These are phyloP conservation scores for Austrolebias charrua DNA, from an alignment of 2,797 vertebrate species.

Conservation along the genomic window DNA sequence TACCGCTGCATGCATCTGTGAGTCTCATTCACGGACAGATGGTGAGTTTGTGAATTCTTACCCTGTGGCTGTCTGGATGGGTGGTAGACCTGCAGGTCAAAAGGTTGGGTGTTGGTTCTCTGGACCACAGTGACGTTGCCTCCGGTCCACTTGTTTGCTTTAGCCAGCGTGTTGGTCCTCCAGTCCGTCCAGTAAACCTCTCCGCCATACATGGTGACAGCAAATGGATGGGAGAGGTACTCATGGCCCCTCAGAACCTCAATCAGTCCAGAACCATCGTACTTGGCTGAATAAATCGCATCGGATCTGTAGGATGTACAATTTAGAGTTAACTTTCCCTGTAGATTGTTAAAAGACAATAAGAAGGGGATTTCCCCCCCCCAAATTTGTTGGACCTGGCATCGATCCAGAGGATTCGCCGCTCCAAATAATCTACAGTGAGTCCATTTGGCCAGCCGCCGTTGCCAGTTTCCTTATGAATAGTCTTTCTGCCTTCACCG, in stretches of 20 bases:
- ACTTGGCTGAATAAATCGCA: slow-evolving; percentile 94
- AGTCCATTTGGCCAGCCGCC: slow-evolving; percentile 97
- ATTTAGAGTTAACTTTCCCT: not conserved
- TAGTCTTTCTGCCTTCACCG: slow-evolving; percentile 91
- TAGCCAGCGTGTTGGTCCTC: slow-evolving; percentile 94
- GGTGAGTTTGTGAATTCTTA: slow-evolving; percentile 55
- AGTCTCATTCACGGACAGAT: not conserved
- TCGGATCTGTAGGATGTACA: slow-evolving; percentile 82
- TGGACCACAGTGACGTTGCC: slow-evolving; percentile 96
- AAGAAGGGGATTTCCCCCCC: not conserved
- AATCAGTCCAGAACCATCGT: slow-evolving; percentile 90
- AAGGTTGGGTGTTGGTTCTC: slow-evolving; percentile 95
- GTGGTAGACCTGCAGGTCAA: slow-evolving; percentile 95
- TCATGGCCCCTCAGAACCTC: slow-evolving; percentile 94
- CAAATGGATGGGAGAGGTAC: slow-evolving; percentile 94
- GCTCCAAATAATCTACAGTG: slow-evolving; percentile 95
- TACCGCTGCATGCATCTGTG: too few species aligned
- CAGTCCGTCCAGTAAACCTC: slow-evolving; percentile 98
- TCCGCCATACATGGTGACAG: slow-evolving; percentile 93
- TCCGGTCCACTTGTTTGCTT: slow-evolving; percentile 97
- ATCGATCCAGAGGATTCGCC: slow-evolving; percentile 96
- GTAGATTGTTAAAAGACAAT: not conserved
- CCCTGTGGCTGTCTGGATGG: slow-evolving; percentile 93
- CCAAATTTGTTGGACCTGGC: slow-evolving; percentile 85
- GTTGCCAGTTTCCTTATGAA: slow-evolving; percentile 93